Evolutionary conservation across 1,140 invertebrate species (phyloP).

Genomic region (Apocrypta bakeri): DNA sequence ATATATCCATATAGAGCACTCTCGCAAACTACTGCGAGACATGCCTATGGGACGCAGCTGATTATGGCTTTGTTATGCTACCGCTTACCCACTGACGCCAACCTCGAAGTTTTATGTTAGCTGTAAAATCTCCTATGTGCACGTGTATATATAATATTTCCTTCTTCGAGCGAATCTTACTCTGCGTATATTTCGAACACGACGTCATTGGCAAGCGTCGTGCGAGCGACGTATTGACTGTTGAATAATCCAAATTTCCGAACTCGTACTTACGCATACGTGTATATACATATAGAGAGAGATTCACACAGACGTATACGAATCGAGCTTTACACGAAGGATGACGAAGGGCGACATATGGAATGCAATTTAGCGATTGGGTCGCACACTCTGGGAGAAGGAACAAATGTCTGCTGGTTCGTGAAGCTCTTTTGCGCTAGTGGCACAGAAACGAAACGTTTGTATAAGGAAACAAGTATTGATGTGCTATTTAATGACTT

Average conservation of each 20-base stretch:
- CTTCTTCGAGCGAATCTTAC: too few relatives aligned
- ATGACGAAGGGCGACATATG: not conserved
- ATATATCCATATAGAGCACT: too few relatives aligned
- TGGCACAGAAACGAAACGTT: not conserved
- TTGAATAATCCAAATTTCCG: not conserved
- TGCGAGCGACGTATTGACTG: not conserved
- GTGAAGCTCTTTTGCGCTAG: not conserved
- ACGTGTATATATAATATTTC: not conserved
- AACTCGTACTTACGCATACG: not conserved
- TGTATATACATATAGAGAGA: too few relatives aligned
- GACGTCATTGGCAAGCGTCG: not conserved
- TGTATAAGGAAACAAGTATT: not conserved
- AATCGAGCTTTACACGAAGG: too few relatives aligned
- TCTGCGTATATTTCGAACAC: not conserved
- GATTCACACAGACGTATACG: too few relatives aligned
- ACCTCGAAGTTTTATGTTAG: not conserved
- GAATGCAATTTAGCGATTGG: slow-evolving; percentile 46
- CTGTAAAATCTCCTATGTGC: not conserved
- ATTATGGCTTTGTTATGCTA: not conserved
- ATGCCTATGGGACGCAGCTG: not conserved
- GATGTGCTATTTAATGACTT: not conserved
- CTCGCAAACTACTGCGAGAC: too few relatives aligned
- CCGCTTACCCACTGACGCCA: not conserved
- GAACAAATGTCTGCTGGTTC: not conserved
- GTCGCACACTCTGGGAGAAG: not conserved